phyloP scores from a whole-genome alignment of 2,888 invertebrate species.

The Amphipoea lucens region DNA sequence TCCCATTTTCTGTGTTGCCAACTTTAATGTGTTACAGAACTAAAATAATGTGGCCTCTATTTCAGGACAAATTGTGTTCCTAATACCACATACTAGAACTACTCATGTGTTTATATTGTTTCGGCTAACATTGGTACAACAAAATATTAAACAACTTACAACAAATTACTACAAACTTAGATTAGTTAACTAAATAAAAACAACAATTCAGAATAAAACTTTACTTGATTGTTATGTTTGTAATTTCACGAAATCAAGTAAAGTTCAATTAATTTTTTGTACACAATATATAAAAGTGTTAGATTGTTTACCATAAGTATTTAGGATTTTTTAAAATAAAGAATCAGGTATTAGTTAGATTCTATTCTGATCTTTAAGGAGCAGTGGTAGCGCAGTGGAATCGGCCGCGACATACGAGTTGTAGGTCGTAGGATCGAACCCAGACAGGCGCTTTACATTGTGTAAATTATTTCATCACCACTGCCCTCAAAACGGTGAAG shows the following conservation, averaged over 20 bases:
- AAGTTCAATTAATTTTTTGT: background rate
- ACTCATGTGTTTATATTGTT: background rate
- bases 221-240: background rate
- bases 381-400: background rate
- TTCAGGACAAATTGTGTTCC: slow-evolving; percentile 19
- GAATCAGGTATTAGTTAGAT: background rate
- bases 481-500: background rate
- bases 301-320: background rate
- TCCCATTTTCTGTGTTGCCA: slow-evolving; percentile 41
- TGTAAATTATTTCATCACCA: background rate
- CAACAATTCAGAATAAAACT: background rate
- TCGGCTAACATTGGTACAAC: background rate
- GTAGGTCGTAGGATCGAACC: background rate
- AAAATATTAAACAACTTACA: too few relatives aligned
- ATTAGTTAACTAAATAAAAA: background rate
- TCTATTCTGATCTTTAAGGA: background rate
- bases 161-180: background rate
- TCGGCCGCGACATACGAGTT: background rate
- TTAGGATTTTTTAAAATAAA: background rate
- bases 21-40: slow-evolving; percentile 34
- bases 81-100: background rate
- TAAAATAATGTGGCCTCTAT: slow-evolving; percentile 28
- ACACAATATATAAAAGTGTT: background rate
- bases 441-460: background rate
- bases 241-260: background rate